Evolutionary conservation across 2,113 vertebrate species (phyloP), one percentile per base, ranked within the genome.

Genomic region (Petrocephalus zakoni): DNA sequence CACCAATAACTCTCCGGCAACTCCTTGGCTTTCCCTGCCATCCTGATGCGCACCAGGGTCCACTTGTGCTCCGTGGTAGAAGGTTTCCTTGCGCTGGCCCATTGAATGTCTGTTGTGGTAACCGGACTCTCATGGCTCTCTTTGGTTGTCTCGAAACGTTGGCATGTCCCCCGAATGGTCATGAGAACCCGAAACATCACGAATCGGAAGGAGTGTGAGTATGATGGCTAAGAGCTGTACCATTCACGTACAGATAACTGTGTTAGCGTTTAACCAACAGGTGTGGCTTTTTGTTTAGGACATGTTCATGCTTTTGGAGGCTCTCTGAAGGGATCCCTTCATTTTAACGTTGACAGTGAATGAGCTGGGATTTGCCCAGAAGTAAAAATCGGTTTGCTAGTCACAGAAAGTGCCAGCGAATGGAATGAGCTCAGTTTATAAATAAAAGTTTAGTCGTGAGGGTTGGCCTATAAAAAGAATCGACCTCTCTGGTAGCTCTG

Each of bases 341-440:
- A 19, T 17, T 19, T 42, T 78, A 78, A 78, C 15, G 6, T 8
- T 19, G 72, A 78, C 29, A 78, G 29, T 17, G 72, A 78, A 78
- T 42, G 34, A 78, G 17, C 72, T 19, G 5, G 15, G 34, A 78
- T 37, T 78, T 78, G 72, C 72, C 72, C 17, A 42, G 72, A 42
- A 78, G 34, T 78, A 37, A 78, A 78, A 78, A 68, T 68, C 10
- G 1, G 25, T 68, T 68, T 5, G 61, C 34, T 78, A 19, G 72
- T 78, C 15, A 19, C 1, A 8, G 72, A 78, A 78, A 78, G 34
- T 42, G 17, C 72, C 17, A 19, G 72, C 17, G 34, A 19, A 42
- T 78, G 29, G 34, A 78, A 78, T 78, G 34, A 78, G 34, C 72
- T 78, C 34, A 75, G 72, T 78, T 78, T 78, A 78, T 78, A 78